These are phyloP conservation scores for Epicauta chinensis DNA, from an alignment of 1,140 invertebrate genomes.

Conservation along the genomic window DNA sequence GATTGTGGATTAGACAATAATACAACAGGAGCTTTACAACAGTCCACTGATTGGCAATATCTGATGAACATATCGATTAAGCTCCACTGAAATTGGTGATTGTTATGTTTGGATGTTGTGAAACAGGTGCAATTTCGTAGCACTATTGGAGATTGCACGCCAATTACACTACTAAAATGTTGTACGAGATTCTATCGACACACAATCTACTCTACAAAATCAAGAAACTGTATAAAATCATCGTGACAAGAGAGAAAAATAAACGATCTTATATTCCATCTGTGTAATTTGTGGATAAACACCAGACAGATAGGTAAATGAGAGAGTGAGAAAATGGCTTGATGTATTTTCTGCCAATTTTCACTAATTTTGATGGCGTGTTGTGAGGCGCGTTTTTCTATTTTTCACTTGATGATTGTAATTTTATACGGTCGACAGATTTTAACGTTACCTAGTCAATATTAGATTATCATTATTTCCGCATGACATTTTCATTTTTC, in stretches of 20 bases:
- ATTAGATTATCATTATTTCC: constrained; percentile 41
- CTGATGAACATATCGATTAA: constrained; percentile 3
- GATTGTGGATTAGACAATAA: no score
- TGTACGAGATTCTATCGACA: no score
- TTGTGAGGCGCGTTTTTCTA: constrained; percentile 38
- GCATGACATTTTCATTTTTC: constrained; percentile 27
- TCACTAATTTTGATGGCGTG: constrained; percentile 41
- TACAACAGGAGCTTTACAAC: background rate
- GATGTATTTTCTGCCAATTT: constrained; percentile 41
- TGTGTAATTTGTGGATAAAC: no score
- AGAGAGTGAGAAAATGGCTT: constrained; percentile 21
- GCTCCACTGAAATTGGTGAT: constrained; percentile 7
- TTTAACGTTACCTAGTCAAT: constrained; percentile 27
- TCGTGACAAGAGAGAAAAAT: no score
- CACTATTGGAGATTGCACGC: constrained; percentile 6
- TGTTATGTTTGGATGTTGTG: constrained; percentile 3
- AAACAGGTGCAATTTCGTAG: constrained; percentile 5
- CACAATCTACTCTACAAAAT: no score
- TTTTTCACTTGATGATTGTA: constrained; percentile 40
- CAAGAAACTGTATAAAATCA: no score
- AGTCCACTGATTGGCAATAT: constrained; percentile 1
- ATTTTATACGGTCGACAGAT: constrained; percentile 37
- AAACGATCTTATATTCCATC: no score
- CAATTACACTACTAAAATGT: background rate
- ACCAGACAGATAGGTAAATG: no score